Evolutionary conservation across 2,888 invertebrate species (phyloP).

Genomic region (Therioaphis trifolii): DNA sequence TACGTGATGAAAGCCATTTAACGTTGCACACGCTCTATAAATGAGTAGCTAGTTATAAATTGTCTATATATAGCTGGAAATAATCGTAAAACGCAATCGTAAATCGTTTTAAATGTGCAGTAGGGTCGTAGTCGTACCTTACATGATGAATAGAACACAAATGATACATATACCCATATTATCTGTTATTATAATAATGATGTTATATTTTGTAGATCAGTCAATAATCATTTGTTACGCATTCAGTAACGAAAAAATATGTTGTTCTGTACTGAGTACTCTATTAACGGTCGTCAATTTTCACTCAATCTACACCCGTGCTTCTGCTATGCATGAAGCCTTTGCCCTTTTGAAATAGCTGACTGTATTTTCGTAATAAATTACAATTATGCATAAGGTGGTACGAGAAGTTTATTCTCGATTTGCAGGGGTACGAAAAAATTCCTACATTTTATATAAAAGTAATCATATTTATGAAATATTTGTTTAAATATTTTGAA

Average conservation of each 20-base stretch:
- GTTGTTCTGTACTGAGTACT: background rate
- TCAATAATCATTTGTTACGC: background rate
- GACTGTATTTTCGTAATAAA: too few species aligned
- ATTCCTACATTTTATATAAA: too few species aligned
- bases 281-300: background rate
- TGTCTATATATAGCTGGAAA: background rate
- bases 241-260: background rate
- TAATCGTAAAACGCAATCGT: conserved; percentile 18
- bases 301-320: background rate
- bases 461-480: too few species aligned
- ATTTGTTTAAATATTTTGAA: too few species aligned
- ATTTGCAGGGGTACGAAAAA: too few species aligned
- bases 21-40: background rate
- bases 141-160: background rate
- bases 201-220: background rate
- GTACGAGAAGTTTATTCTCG: too few species aligned
- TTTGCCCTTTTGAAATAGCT: too few species aligned
- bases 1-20: conserved; percentile 20
- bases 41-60: background rate
- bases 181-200: background rate
- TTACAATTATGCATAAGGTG: too few species aligned
- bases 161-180: background rate
- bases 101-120: background rate
- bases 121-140: background rate
- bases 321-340: too few species aligned